Conservation (phyloP, 2,113 vertebrate species). For the Neolamprologus ventralis region DNA sequence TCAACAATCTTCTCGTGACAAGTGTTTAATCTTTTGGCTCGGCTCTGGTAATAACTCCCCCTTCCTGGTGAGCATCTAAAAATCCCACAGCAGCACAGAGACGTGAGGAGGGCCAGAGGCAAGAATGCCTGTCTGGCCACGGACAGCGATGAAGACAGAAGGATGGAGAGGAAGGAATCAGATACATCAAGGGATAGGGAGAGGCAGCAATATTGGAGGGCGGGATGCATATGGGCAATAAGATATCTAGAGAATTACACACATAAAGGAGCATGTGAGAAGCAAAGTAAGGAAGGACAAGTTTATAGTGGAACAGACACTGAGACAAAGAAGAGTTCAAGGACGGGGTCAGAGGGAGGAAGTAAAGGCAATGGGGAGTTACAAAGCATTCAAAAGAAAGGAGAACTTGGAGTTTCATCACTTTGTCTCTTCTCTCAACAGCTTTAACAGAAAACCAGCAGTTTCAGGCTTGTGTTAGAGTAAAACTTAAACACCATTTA, state of each 20-base stretch:
- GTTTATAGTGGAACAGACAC: not conserved
- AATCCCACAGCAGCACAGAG: constrained; percentile 19
- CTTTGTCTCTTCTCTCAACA: not conserved
- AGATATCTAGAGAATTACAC: not conserved
- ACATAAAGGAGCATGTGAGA: constrained; percentile 14
- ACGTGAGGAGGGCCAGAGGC: constrained; percentile 8
- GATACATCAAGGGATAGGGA: constrained; percentile 19
- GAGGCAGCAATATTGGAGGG: constrained; percentile 14
- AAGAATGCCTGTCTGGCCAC: constrained; percentile 27
- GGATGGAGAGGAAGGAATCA: constrained; percentile 11
- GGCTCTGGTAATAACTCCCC: constrained; percentile 35
- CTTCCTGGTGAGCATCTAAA: constrained; percentile 50
- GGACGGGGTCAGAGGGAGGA: not conserved
- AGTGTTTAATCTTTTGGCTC: constrained; percentile 54
- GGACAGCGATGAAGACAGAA: not conserved
- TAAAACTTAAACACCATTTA: not conserved
- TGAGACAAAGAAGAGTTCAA: constrained; percentile 23
- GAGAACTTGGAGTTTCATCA: not conserved
- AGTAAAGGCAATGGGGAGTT: not conserved
- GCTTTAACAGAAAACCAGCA: not conserved
- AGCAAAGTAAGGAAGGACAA: not conserved
- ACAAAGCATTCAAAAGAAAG: not conserved
- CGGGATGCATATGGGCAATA: constrained; percentile 5
- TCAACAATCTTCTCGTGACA: constrained; percentile 59
- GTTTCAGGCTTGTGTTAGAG: not conserved